phyloP scores from a whole-genome alignment of 2,797 vertebrate genomes.

The Oryzias dopingdopingensis region DNA sequence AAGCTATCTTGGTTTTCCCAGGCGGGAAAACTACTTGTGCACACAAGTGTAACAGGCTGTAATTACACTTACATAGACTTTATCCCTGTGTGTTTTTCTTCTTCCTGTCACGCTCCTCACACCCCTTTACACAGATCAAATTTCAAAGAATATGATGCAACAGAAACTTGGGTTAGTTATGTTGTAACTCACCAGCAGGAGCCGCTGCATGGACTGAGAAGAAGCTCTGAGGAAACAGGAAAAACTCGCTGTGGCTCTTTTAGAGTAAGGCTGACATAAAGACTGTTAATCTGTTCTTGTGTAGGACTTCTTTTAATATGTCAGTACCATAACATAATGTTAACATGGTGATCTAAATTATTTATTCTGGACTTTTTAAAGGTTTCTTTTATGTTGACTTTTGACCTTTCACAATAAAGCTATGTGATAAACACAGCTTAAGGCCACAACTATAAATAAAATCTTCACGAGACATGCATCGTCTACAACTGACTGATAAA shows the following conservation, averaged over 20 bases:
- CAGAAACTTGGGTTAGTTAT: constrained; percentile 13
- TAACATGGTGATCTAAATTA: not conserved
- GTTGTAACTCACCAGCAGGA: constrained; percentile 31
- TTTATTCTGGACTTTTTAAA: not conserved
- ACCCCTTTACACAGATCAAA: constrained; percentile 40
- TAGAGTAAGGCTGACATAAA: constrained; percentile 1
- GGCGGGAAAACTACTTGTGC: not conserved
- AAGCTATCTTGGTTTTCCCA: not conserved
- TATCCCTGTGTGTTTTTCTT: not conserved
- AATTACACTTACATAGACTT: not conserved
- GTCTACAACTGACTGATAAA: not conserved
- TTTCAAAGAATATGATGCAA: constrained; percentile 47
- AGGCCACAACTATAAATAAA: not conserved
- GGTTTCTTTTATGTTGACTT: not conserved
- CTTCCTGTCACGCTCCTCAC: constrained; percentile 18
- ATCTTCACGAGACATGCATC: not conserved
- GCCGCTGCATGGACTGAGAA: constrained; percentile 5
- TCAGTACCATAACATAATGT: not conserved
- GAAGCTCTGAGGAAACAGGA: not conserved
- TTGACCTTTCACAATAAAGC: not conserved
- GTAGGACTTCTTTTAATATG: too few species aligned
- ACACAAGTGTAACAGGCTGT: not conserved
- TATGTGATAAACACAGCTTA: not conserved
- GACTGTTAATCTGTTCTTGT: too few species aligned
- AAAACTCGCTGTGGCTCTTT: not conserved